Conservation (phyloP, 2,113 vertebrate genomes). For the Macrotis lagotis region DNA sequence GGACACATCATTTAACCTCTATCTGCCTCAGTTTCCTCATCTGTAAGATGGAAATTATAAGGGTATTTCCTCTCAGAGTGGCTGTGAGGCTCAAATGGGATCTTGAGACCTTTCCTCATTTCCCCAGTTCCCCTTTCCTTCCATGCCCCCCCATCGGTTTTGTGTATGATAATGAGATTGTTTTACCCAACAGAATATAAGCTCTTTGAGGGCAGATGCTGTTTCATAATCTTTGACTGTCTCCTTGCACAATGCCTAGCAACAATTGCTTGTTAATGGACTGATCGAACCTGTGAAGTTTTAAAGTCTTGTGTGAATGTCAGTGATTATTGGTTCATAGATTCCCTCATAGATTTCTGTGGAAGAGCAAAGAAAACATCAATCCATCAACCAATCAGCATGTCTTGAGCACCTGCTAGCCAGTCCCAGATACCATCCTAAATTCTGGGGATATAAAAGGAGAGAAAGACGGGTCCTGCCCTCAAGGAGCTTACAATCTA, state of each 20-base stretch:
- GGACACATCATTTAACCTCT: too few relatives aligned
- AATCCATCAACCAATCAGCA: neutral
- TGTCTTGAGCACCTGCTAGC: neutral
- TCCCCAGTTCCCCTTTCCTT: neutral
- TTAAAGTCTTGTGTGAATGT: neutral
- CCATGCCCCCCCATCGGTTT: neutral
- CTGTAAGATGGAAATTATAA: neutral
- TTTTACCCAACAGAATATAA: too few relatives aligned
- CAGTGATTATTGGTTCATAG: neutral
- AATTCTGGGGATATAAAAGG: neutral
- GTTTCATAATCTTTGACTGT: neutral
- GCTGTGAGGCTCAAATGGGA: neutral
- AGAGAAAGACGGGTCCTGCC: neutral
- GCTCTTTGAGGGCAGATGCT: too few relatives aligned
- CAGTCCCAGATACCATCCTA: neutral
- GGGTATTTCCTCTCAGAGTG: too few relatives aligned
- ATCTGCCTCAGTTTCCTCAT: neutral
- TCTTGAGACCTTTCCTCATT: neutral
- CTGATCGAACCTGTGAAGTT: neutral
- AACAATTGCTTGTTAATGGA: neutral
- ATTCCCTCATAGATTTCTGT: neutral
- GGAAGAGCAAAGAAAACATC: neutral
- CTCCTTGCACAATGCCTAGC: neutral
- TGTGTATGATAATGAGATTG: neutral
- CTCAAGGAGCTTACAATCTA: neutral